Evolutionary conservation across 2,888 invertebrate genomes (phyloP).

Genomic region (Carabus problematicus): DNA sequence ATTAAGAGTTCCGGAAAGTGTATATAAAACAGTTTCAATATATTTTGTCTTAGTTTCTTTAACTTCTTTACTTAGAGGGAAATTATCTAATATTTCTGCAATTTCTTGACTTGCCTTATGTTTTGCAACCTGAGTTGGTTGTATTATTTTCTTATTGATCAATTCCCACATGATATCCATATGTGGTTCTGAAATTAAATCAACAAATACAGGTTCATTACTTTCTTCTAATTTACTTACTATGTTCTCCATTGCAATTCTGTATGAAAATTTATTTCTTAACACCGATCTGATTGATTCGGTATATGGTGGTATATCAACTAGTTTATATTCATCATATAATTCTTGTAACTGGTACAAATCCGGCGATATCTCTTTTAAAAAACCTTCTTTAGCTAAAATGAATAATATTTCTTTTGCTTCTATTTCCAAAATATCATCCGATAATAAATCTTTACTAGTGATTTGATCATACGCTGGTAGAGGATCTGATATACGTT

Average conservation of each 20-base stretch:
- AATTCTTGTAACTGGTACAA: slow-evolving; percentile 31
- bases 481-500: slow-evolving; percentile 35
- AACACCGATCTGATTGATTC: slow-evolving; percentile 37
- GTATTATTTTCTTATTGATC: slow-evolving; percentile 40
- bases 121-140: slow-evolving; percentile 25
- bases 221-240: slow-evolving; percentile 32
- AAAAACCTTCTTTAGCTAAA: slow-evolving; percentile 31
- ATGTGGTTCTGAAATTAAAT: slow-evolving; percentile 43
- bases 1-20: slow-evolving; percentile 35
- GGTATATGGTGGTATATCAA: slow-evolving; percentile 41
- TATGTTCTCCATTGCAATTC: slow-evolving; percentile 42
- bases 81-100: slow-evolving; percentile 19
- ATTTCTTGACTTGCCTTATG: slow-evolving; percentile 1
- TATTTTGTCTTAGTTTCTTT: slow-evolving; percentile 17
- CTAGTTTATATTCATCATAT: slow-evolving; percentile 37
- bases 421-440: slow-evolving; percentile 32
- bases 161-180: slow-evolving; percentile 41
- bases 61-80: slow-evolving; percentile 8
- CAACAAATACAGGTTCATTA: slow-evolving; percentile 24
- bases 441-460: slow-evolving; percentile 42
- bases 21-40: slow-evolving; percentile 34
- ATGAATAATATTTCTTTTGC: slow-evolving; percentile 39
- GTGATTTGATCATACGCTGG: slow-evolving; percentile 43
- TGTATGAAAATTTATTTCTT: slow-evolving; percentile 41
- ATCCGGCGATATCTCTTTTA: slow-evolving; percentile 19